A percentile compares a stretch with the other conserved stretches of the same genome.
These are phyloP conservation scores for Morbakka virulenta DNA, from an alignment of 30 jellyfish, hydroid and myxozoan genomes.

Conservation along the genomic window DNA sequence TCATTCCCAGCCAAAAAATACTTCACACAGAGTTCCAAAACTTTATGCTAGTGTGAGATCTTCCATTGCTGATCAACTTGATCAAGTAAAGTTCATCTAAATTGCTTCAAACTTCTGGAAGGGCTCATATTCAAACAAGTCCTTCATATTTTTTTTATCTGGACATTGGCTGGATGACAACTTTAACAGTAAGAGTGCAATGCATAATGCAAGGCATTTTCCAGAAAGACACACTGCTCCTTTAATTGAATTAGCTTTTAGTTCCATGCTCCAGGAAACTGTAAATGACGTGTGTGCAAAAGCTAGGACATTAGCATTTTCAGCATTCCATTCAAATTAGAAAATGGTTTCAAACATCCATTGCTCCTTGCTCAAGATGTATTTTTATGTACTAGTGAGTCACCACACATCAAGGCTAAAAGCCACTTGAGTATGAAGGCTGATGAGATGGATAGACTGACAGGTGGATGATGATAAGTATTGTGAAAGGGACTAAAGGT, in stretches of 20 bases:
- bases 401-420: too few species aligned
- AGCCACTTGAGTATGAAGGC: too few species aligned
- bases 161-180: constrained; percentile 63
- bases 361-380: too few species aligned
- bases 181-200: constrained; percentile 45
- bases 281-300: constrained; percentile 51
- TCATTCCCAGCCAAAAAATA: constrained; percentile 41
- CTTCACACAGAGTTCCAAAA: constrained; percentile 34
- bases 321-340: too few species aligned
- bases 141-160: constrained; percentile 44
- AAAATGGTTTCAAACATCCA: constrained; percentile 51
- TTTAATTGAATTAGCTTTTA: too few species aligned
- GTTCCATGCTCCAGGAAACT: constrained; percentile 39
- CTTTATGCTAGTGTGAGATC: constrained; percentile 18
- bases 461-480: too few species aligned
- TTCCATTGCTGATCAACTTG: constrained; percentile 27
- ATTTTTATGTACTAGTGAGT: too few species aligned
- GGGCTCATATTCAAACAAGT: constrained; percentile 58
- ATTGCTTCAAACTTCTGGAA: constrained; percentile 72
- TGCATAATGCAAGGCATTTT: constrained; percentile 49
- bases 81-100: constrained; percentile 40
- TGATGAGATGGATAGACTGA: too few species aligned
- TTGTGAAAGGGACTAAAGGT: too few species aligned
- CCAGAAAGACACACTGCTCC: too few species aligned
- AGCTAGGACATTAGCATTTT: constrained; percentile 44